Conservation (phyloP, 2,797 vertebrate genomes). For the Chaenodraco wilsoni region DNA sequence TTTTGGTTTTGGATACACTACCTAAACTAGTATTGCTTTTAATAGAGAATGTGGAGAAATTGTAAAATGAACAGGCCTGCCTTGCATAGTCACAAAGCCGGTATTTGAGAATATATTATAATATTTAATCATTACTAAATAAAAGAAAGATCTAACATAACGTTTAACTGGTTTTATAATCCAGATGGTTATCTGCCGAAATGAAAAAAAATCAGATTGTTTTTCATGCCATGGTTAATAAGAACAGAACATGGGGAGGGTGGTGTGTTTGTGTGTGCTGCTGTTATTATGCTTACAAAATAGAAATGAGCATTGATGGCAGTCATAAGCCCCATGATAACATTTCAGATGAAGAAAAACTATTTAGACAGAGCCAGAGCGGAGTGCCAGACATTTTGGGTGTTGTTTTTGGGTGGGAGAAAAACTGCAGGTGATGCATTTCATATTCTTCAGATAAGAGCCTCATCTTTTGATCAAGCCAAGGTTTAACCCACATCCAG, state of each 20-base stretch:
- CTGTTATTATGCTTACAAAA: constrained; percentile 7
- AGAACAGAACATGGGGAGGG: not conserved
- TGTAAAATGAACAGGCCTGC: too few species aligned
- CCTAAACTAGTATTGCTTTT: not conserved
- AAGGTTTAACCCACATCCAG: constrained; percentile 72
- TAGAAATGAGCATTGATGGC: not conserved
- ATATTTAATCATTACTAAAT: not conserved
- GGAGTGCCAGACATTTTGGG: constrained; percentile 24
- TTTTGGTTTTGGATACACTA: not conserved
- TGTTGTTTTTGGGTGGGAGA: constrained; percentile 42
- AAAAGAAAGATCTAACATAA: not conserved
- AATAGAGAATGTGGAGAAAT: not conserved
- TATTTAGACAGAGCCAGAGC: constrained; percentile 29
- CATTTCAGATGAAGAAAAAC: constrained; percentile 33
- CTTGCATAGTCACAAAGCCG: too few species aligned
- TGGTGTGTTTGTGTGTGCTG: not conserved
- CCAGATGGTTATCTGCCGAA: constrained; percentile 12
- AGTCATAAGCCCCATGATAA: constrained; percentile 11
- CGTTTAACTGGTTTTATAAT: not conserved
- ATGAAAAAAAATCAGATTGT: not conserved
- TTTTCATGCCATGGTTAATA: not conserved
- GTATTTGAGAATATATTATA: too few species aligned
- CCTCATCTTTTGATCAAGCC: constrained; percentile 76
- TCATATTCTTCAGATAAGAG: constrained; percentile 71
- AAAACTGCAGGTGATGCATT: constrained; percentile 62